These are phyloP conservation scores for Drosophila ogumai DNA, from an alignment of 1,140 invertebrate species.

Conservation along the genomic window DNA sequence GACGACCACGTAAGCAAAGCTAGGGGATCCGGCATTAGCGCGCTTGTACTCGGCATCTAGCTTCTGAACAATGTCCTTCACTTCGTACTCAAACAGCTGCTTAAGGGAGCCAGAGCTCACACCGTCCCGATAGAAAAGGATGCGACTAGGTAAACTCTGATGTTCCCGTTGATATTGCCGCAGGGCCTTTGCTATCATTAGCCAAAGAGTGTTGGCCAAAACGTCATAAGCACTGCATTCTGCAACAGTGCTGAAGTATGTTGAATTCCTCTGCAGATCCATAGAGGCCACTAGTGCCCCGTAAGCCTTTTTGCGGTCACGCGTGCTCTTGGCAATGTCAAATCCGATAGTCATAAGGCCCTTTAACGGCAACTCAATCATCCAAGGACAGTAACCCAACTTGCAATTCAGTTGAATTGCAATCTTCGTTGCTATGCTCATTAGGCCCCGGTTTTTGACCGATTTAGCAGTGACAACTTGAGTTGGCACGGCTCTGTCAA, in stretches of 20 bases:
- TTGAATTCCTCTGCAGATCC: constrained; percentile 88
- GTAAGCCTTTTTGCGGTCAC: constrained; percentile 87
- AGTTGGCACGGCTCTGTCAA: constrained; percentile 90
- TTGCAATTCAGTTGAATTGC: constrained; percentile 95
- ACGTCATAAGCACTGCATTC: constrained; percentile 91
- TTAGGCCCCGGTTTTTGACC: constrained; percentile 60
- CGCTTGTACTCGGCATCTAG: constrained; percentile 86
- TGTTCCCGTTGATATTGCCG: constrained; percentile 85
- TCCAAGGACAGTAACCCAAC: constrained; percentile 95
- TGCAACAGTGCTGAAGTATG: constrained; percentile 82
- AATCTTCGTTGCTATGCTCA: constrained; percentile 95
- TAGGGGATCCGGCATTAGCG: constrained; percentile 69
- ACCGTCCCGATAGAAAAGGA: constrained; percentile 92
- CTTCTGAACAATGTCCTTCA: constrained; percentile 86
- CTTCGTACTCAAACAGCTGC: constrained; percentile 86
- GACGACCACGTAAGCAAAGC: constrained; percentile 91
- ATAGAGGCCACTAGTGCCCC: constrained; percentile 92
- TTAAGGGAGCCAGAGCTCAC: constrained; percentile 94
- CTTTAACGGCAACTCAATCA: constrained; percentile 88
- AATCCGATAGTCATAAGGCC: constrained; percentile 94
- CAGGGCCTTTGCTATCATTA: constrained; percentile 88
- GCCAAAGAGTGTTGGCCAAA: constrained; percentile 88
- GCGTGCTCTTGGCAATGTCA: constrained; percentile 94
- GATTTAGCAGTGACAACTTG: constrained; percentile 90
- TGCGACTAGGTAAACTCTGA: constrained; percentile 85